These are phyloP conservation scores for Strigamia maritima DNA, from an alignment of 2,888 invertebrate species.

Conservation along the genomic window DNA sequence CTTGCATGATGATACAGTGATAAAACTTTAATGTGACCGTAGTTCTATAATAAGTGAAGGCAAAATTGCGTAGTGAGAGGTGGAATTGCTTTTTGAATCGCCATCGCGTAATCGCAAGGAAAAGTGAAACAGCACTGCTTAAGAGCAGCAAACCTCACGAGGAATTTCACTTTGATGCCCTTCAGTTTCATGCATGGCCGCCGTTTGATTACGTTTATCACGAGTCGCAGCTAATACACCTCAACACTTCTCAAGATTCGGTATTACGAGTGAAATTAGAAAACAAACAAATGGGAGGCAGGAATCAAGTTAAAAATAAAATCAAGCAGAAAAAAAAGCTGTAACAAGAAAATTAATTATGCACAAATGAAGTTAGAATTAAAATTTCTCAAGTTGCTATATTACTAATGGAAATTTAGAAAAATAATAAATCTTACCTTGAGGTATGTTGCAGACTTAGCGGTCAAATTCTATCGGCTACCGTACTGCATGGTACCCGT, in stretches of 20 bases:
- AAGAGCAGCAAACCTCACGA: conserved; percentile 13
- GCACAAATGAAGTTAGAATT: too few species aligned
- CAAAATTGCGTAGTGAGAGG: conserved; percentile 1
- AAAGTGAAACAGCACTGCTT: conserved; percentile 14
- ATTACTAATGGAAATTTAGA: too few species aligned
- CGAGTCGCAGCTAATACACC: conserved; percentile 26
- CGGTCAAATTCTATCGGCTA: background rate
- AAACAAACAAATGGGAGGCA: background rate
- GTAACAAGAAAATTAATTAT: background rate
- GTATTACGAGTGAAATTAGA: background rate
- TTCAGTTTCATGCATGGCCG: conserved; percentile 28
- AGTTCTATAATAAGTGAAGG: conserved; percentile 15
- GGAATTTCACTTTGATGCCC: conserved; percentile 32
- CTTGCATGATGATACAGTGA: conserved; percentile 20
- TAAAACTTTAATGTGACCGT: conserved; percentile 25
- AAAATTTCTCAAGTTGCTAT: too few species aligned
- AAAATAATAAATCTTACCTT: too few species aligned
- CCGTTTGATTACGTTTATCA: conserved; percentile 26
- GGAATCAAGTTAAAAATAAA: background rate
- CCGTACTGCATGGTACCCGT: too few species aligned
- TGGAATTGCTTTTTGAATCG: conserved; percentile 28
- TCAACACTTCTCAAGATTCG: background rate
- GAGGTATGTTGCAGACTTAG: background rate
- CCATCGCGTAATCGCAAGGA: conserved; percentile 29
- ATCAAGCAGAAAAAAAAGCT: background rate